Percentiles rank a stretch among this genome's conserved stretches.
Conservation (phyloP, 2,797 vertebrate species). For the Pangasius larnaudii region DNA sequence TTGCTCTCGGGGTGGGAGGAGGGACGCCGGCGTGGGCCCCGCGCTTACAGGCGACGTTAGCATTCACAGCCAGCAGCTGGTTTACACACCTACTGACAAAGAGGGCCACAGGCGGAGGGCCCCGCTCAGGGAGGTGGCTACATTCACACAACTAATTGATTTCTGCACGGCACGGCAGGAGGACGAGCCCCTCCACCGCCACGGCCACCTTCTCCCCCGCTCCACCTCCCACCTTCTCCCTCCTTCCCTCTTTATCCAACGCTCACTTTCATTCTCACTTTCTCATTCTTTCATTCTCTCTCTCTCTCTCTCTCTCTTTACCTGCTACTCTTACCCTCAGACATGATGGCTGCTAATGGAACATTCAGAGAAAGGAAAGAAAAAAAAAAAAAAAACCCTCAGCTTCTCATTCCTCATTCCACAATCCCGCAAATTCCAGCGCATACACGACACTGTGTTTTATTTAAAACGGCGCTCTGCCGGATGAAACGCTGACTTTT, state of each 20-base stretch:
- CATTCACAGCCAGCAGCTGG: constrained; percentile 93
- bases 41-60: constrained; percentile 70
- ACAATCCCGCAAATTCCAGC: constrained; percentile 45
- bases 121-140: constrained; percentile 63
- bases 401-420: constrained; percentile 20
- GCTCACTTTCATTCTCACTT: not conserved
- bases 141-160: constrained; percentile 82
- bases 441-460: not conserved
- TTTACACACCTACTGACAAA: constrained; percentile 83
- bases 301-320: constrained; percentile 47
- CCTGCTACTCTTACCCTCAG: constrained; percentile 1
- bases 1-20: constrained; percentile 83
- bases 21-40: constrained; percentile 65
- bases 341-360: constrained; percentile 20
- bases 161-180: constrained; percentile 82
- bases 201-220: not conserved
- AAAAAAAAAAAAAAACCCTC: constrained; percentile 17
- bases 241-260: constrained; percentile 20
- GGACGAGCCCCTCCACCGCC: constrained; percentile 59
- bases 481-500: not conserved
- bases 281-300: not conserved
- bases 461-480: not conserved
- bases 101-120: constrained; percentile 71
- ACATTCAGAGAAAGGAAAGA: not conserved
- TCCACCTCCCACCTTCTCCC: not conserved